A percentile compares a stretch with the other conserved stretches of the same genome.
Conservation (phyloP, 2,888 invertebrate genomes). For the Leucophora obtusa region DNA sequence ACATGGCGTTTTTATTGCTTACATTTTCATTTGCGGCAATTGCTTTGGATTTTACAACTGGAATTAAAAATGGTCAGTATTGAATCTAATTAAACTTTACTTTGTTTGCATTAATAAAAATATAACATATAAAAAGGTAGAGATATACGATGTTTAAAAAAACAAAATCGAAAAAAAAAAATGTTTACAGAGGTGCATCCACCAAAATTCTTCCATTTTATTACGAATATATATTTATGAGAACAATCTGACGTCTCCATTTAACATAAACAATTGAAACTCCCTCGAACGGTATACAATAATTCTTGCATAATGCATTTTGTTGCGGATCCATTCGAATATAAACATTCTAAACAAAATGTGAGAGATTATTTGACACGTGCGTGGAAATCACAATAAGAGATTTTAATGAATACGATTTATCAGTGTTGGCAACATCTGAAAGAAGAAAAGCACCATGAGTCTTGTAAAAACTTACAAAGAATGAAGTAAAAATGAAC, state of each 20-base stretch:
- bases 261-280: not conserved
- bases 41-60: conserved; percentile 38
- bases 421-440: too few relatives aligned
- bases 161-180: too few relatives aligned
- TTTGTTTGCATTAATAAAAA: not conserved
- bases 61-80: conserved; percentile 58
- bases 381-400: not conserved
- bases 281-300: not conserved
- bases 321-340: not conserved
- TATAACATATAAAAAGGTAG: too few relatives aligned
- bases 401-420: too few relatives aligned
- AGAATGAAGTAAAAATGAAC: too few relatives aligned
- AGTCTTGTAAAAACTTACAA: too few relatives aligned
- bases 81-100: not conserved
- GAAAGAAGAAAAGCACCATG: too few relatives aligned
- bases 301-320: not conserved
- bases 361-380: not conserved
- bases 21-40: conserved; percentile 45
- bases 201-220: too few relatives aligned
- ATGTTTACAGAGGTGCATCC: too few relatives aligned
- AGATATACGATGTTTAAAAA: too few relatives aligned
- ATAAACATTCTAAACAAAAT: not conserved
- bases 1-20: conserved; percentile 48
- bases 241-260: too few relatives aligned
- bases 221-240: too few relatives aligned